phyloP scores from a whole-genome alignment of 2,113 vertebrate species.

The Scomber colias region DNA sequence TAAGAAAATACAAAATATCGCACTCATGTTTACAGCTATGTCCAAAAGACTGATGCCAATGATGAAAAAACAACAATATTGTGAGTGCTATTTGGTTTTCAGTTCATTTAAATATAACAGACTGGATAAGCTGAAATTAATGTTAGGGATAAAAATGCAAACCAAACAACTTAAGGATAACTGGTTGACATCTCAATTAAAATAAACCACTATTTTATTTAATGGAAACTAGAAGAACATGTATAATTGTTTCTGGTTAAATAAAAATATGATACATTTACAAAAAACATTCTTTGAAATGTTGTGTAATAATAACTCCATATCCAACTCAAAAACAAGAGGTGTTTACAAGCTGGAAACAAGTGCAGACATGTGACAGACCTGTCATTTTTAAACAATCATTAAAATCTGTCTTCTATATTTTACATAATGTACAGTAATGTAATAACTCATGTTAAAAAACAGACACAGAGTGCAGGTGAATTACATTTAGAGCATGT shows the following conservation, averaged over 20 bases:
- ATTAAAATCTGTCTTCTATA: neutral
- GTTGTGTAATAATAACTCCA: neutral
- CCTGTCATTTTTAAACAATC: neutral
- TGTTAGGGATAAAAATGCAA: neutral
- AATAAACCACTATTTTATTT: slow-evolving; percentile 17
- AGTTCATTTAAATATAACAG: neutral
- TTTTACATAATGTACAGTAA: neutral
- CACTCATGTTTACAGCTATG: too few relatives aligned
- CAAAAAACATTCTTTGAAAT: neutral
- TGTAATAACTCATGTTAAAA: neutral
- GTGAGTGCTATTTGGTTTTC: neutral
- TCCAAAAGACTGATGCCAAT: neutral
- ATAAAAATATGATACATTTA: slow-evolving; percentile 21
- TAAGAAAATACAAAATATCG: neutral
- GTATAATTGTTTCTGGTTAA: slow-evolving; percentile 8
- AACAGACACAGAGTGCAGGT: neutral
- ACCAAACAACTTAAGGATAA: neutral
- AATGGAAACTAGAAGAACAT: neutral
- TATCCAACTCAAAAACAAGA: neutral
- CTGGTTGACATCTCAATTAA: neutral
- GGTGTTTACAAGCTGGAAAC: neutral
- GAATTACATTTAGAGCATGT: neutral
- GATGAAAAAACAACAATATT: neutral
- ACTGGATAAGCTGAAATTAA: neutral
- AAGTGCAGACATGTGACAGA: neutral